A percentile compares a stretch with the other conserved stretches of the same genome.
These are phyloP conservation scores for Melangyna quadrimaculata DNA, from an alignment of 2,888 invertebrate genomes.

Conservation along the genomic window DNA sequence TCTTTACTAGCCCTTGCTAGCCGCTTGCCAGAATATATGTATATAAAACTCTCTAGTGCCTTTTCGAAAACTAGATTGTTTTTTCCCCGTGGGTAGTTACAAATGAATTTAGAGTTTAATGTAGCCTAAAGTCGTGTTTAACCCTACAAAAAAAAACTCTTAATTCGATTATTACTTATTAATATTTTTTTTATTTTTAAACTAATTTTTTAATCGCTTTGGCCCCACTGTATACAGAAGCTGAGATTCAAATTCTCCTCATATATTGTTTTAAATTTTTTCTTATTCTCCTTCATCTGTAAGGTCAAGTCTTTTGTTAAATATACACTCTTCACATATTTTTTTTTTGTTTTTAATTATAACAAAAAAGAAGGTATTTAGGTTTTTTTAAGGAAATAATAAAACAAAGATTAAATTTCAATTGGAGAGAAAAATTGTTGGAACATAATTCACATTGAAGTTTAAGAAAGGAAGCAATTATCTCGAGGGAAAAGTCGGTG, in stretches of 20 bases:
- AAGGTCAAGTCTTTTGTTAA: slow-evolving; percentile 13
- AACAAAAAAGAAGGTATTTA: neutral
- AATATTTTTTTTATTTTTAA: neutral
- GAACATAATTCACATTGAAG: neutral
- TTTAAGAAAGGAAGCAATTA: neutral
- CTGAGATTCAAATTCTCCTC: neutral
- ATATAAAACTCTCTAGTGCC: too few relatives aligned
- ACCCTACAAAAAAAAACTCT: too few relatives aligned
- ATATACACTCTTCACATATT: neutral
- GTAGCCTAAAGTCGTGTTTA: too few relatives aligned
- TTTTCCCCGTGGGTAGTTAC: too few relatives aligned
- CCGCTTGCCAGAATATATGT: too few relatives aligned
- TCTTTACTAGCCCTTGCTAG: too few relatives aligned
- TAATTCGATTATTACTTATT: too few relatives aligned
- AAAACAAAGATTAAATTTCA: slow-evolving; percentile 1
- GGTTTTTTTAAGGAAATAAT: neutral
- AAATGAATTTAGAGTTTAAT: too few relatives aligned
- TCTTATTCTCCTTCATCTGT: neutral
- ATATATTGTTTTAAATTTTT: slow-evolving; percentile 12
- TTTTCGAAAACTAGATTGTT: too few relatives aligned
- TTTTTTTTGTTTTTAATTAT: neutral
- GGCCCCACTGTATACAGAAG: neutral
- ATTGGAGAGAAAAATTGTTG: neutral
- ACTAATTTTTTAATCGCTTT: neutral
- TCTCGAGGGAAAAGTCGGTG: neutral